These are phyloP conservation scores for Microcebus jonahi DNA, from an alignment of 2,113 vertebrate genomes.

Conservation along the genomic window DNA sequence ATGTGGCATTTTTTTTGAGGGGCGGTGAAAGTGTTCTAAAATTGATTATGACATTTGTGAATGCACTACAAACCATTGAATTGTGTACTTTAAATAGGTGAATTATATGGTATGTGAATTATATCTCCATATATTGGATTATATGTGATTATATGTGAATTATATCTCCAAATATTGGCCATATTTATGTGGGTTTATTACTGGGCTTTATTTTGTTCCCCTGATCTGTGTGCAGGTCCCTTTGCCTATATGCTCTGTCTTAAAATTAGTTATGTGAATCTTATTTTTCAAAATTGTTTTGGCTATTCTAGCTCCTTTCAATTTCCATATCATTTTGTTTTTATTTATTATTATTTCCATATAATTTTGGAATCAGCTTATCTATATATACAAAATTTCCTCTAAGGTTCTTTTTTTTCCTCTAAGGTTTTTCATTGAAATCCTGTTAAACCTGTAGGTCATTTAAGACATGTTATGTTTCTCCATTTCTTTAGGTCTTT, in stretches of 20 bases:
- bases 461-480: not conserved
- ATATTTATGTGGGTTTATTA: not conserved
- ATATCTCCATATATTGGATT: not conserved
- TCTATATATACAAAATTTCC: not conserved
- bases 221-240: not conserved
- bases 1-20: not conserved
- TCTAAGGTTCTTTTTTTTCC: not conserved
- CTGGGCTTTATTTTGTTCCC: not conserved
- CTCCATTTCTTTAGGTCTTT: not conserved
- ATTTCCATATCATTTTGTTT: not conserved
- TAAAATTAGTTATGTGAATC: not conserved
- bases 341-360: not conserved
- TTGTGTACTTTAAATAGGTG: not conserved
- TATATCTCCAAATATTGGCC: not conserved
- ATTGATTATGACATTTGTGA: not conserved
- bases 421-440: not conserved
- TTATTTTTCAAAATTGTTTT: not conserved
- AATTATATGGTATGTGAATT: not conserved
- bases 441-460: not conserved
- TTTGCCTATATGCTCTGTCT: not conserved
- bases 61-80: not conserved
- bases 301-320: not conserved
- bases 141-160: too few species aligned
- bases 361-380: not conserved
- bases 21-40: not conserved